Evolutionary conservation across 2,888 invertebrate species (phyloP).

Genomic region (Morinoia aosen): DNA sequence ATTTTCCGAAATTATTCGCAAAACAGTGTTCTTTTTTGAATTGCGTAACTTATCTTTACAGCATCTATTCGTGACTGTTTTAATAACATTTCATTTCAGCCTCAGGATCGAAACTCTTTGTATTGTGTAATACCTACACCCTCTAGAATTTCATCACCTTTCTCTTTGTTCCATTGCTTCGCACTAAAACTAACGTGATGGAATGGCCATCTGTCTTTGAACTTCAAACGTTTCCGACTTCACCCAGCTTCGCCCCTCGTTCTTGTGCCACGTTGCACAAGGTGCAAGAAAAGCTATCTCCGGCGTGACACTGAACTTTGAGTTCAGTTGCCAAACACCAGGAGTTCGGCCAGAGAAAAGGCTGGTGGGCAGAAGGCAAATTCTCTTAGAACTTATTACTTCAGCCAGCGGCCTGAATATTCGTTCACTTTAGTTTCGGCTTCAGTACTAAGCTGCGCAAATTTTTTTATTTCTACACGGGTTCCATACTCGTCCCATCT

Average conservation of each 20-base stretch:
- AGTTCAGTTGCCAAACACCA: background rate
- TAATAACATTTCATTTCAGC: background rate
- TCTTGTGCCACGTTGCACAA: background rate
- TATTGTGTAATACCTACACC: background rate
- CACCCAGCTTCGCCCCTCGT: background rate
- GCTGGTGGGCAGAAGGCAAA: background rate
- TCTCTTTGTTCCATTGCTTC: background rate
- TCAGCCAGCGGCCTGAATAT: background rate
- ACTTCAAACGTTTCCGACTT: background rate
- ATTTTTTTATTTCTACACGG: background rate
- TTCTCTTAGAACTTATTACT: background rate
- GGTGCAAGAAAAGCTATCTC: background rate
- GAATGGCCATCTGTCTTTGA: background rate
- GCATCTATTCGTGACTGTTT: too few relatives aligned
- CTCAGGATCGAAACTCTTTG: background rate
- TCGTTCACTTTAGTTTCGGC: background rate
- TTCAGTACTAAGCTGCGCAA: background rate
- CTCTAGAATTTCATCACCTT: background rate
- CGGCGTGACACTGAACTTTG: slow-evolving; percentile 17
- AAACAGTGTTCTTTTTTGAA: too few relatives aligned
- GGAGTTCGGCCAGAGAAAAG: background rate
- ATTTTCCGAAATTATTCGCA: too few relatives aligned
- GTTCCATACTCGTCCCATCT: background rate
- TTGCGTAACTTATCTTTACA: too few relatives aligned
- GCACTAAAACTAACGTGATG: background rate